Conservation (phyloP, 2,797 vertebrate genomes). For the Sphaeramia orbicularis region DNA sequence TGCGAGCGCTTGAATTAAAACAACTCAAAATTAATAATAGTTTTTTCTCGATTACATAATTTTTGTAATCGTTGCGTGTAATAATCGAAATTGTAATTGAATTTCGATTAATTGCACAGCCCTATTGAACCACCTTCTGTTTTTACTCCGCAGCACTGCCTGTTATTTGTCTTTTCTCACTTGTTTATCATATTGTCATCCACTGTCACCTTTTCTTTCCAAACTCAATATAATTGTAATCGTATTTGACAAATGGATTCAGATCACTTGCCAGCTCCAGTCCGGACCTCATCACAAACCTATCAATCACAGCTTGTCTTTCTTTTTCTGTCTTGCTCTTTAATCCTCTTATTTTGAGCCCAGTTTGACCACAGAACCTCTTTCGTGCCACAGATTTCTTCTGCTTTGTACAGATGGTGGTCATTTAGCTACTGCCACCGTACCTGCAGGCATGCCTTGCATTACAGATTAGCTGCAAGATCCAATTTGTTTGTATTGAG, state of each 20-base stretch:
- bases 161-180: slow-evolving; percentile 15
- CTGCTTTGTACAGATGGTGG: slow-evolving; percentile 15
- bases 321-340: background rate
- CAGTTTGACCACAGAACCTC: slow-evolving; percentile 32
- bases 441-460: slow-evolving; percentile 63
- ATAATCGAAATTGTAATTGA: no score
- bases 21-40: no score
- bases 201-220: background rate
- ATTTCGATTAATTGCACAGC: no score
- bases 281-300: slow-evolving; percentile 58
- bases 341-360: slow-evolving; percentile 10
- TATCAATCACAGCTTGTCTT: slow-evolving; percentile 60
- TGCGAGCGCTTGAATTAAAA: no score
- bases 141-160: slow-evolving; percentile 11
- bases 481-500: slow-evolving; percentile 82
- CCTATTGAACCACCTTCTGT: slow-evolving; percentile 28
- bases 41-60: no score
- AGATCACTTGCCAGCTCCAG: slow-evolving; percentile 51
- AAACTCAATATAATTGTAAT: slow-evolving; percentile 47
- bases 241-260: slow-evolving; percentile 57
- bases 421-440: slow-evolving; percentile 10
- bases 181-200: slow-evolving; percentile 32
- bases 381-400: slow-evolving; percentile 7
- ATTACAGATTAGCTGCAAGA: slow-evolving; percentile 71
- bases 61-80: no score